Evolutionary conservation across 2,113 vertebrate genomes (phyloP), one percentile per base, ranked within the genome.

Genomic region (Lasiurus borealis): DNA sequence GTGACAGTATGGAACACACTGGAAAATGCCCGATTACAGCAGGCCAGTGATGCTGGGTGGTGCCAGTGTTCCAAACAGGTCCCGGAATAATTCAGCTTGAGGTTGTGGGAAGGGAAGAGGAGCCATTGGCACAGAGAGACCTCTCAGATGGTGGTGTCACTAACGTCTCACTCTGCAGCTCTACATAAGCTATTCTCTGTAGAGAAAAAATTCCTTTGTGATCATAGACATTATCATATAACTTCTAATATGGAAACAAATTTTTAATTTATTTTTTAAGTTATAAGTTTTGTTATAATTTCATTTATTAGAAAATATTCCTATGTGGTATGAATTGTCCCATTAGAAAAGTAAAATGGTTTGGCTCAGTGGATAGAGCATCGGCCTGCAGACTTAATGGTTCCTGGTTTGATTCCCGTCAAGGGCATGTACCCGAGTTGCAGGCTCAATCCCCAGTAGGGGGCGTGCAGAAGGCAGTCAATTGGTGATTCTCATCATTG

Each of bases 21-120:
- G 83, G 83, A 81, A 96, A 96, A 85, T 52, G 50, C 80, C 64
- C 62, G 23, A 36, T 75, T 78, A 66, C 85, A 69, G n/a, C n/a
- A n/a, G n/a, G n/a, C n/a, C n/a, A n/a, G 64, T 14, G 91, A n/a
- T 50, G 62, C 64, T 29, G 15, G 34, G 8, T 91, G 91, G 46
- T 50, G 44, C 36, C 86, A 82, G 12, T 31, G 23, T 88, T 83
- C 81, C 82, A 36, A 21, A 40, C 27, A 23, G 80, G 13, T 11
- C 69, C 50, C 15, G 15, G 54, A 69, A 76, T 59, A 6, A 64
- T 14, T 76, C 84, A 91, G 25, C 19, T 21, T 85, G 75, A 72
- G 40, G 76, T 36, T 84, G 91, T 14, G 29, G 69, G 25, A 46
- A n/a, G 36, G 44, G 36, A 75, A 77, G 40, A 25, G 48, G 48